These are phyloP conservation scores for Spicauda simplicius DNA, from an alignment of 2,888 invertebrate genomes.

Conservation along the genomic window DNA sequence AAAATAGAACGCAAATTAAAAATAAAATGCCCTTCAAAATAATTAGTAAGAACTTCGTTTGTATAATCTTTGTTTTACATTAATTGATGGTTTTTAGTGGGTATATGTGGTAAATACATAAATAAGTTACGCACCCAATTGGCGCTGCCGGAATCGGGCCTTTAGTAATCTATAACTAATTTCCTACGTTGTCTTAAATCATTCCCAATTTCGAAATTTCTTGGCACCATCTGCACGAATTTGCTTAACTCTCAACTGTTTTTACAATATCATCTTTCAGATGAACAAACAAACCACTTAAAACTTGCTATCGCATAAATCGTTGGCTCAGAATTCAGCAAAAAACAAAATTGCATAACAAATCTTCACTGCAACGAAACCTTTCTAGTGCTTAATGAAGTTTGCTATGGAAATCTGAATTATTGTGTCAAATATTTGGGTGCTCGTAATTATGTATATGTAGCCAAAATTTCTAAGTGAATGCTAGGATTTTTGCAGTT, in stretches of 20 bases:
- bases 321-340: slow-evolving; percentile 23
- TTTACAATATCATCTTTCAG: slow-evolving; percentile 19
- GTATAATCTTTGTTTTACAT: too few relatives aligned
- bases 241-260: slow-evolving; percentile 18
- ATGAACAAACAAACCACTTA: slow-evolving; percentile 30
- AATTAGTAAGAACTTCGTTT: too few relatives aligned
- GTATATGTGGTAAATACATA: too few relatives aligned
- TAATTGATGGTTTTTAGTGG: too few relatives aligned
- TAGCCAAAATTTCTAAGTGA: background rate
- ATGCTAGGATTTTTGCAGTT: background rate
- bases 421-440: slow-evolving; percentile 18
- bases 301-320: slow-evolving; percentile 28
- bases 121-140: background rate
- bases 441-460: slow-evolving; percentile 7
- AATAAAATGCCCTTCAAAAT: too few relatives aligned
- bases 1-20: too few relatives aligned
- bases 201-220: slow-evolving; percentile 6
- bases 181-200: background rate
- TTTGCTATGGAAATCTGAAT: slow-evolving; percentile 27
- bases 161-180: background rate
- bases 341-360: slow-evolving; percentile 30
- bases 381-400: slow-evolving; percentile 27
- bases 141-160: background rate
- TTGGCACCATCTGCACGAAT: slow-evolving; percentile 20
- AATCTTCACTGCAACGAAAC: slow-evolving; percentile 23